phyloP scores from a whole-genome alignment of 2,797 vertebrate genomes.

The Falco peregrinus region DNA sequence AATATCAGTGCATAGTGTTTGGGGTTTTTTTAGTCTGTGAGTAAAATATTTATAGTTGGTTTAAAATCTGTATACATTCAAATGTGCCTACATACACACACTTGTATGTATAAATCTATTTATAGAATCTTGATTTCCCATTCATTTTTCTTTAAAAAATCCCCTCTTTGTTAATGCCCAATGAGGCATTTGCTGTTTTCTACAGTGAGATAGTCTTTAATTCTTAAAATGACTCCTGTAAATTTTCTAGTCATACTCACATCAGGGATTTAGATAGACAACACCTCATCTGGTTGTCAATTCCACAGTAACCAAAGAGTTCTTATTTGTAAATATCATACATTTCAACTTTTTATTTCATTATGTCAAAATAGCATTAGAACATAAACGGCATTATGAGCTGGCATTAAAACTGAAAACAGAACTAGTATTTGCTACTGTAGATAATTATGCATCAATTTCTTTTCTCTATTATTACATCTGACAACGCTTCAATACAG shows the following conservation, averaged over 20 bases:
- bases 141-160: background rate
- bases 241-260: background rate
- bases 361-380: background rate
- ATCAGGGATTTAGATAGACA: background rate
- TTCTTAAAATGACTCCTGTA: background rate
- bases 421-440: background rate
- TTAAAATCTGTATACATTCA: background rate
- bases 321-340: background rate
- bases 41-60: background rate
- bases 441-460: background rate
- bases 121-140: background rate
- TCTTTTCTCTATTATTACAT: background rate
- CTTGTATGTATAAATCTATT: background rate
- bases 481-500: background rate
- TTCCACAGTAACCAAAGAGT: background rate
- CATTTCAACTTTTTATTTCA: background rate
- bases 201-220: background rate
- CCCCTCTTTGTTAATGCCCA: background rate
- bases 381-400: background rate
- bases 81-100: background rate
- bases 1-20: rapidly evolving
- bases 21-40: background rate
- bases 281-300: background rate
- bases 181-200: background rate
- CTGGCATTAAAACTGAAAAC: background rate